phyloP scores from a whole-genome alignment of 2,797 vertebrate species.

The Crocodylus rhombifer region DNA sequence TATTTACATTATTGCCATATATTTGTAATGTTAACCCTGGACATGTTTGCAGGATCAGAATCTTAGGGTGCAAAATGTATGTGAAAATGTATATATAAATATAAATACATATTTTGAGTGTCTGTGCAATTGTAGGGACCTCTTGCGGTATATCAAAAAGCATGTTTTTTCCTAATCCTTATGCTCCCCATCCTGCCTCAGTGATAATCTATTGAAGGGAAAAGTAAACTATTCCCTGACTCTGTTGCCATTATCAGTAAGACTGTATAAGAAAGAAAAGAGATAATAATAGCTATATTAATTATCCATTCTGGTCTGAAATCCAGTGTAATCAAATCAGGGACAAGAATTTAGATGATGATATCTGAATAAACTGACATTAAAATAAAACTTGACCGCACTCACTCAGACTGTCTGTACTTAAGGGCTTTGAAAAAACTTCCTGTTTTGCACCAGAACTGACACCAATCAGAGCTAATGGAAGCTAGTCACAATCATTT shows the following conservation, averaged over 20 bases:
- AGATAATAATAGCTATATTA: not conserved
- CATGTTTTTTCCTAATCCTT: not conserved
- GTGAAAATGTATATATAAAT: not conserved
- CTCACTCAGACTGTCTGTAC: not conserved
- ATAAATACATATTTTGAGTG: not conserved
- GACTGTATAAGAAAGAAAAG: not conserved
- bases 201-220: not conserved
- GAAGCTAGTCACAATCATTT: not conserved
- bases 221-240: not conserved
- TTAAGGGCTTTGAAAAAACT: not conserved
- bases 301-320: not conserved
- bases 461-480: not conserved
- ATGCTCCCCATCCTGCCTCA: not conserved
- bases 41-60: not conserved
- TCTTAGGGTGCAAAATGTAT: not conserved
- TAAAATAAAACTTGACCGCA: not conserved
- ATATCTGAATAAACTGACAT: not conserved
- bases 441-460: constrained; percentile 22
- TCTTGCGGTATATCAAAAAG: not conserved
- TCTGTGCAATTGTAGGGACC: not conserved
- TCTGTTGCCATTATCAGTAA: not conserved
- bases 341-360: not conserved
- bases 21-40: not conserved
- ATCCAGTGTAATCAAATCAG: not conserved
- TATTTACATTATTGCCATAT: not conserved